Evolutionary conservation across 1,140 invertebrate species (phyloP).

Genomic region (Lordiphosa mommai): DNA sequence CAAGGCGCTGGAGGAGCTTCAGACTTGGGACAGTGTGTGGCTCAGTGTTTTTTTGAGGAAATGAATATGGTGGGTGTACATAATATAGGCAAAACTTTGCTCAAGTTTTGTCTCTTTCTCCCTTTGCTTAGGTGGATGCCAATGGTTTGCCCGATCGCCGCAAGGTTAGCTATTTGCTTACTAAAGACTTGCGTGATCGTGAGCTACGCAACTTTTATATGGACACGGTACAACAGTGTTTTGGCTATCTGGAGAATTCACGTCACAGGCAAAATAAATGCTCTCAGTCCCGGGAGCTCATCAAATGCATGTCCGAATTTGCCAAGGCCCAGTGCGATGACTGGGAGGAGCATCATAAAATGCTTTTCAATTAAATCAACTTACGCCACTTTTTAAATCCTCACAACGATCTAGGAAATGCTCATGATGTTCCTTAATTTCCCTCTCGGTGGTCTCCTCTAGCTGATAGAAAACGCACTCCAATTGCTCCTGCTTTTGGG

Average conservation of each 20-base stretch:
- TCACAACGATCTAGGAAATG: constrained; percentile 78
- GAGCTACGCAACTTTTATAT: constrained; percentile 81
- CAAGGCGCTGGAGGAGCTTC: constrained; percentile 4
- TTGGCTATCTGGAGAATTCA: constrained; percentile 81
- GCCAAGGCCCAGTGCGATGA: constrained; percentile 82
- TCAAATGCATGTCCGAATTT: constrained; percentile 81
- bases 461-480: constrained; percentile 74
- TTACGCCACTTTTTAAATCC: constrained; percentile 81
- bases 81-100: neutral
- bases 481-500: constrained; percentile 64
- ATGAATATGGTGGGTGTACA: constrained; percentile 80
- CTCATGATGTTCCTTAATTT: constrained; percentile 55
- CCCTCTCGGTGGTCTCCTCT: constrained; percentile 51
- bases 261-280: constrained; percentile 80
- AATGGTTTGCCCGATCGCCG: constrained; percentile 82
- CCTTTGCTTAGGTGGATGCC: constrained; percentile 79
- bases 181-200: constrained; percentile 81
- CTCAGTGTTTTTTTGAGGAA: constrained; percentile 82
- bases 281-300: constrained; percentile 80
- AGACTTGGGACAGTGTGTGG: constrained; percentile 70
- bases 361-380: constrained; percentile 49
- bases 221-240: constrained; percentile 82
- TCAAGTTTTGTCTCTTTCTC: neutral
- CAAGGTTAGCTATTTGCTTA: constrained; percentile 81
- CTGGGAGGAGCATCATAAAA: constrained; percentile 80